Evolutionary conservation across 37 sponge, comb jelly and placozoan genomes (phyloP).

Genomic region (Axinella damicornis): DNA sequence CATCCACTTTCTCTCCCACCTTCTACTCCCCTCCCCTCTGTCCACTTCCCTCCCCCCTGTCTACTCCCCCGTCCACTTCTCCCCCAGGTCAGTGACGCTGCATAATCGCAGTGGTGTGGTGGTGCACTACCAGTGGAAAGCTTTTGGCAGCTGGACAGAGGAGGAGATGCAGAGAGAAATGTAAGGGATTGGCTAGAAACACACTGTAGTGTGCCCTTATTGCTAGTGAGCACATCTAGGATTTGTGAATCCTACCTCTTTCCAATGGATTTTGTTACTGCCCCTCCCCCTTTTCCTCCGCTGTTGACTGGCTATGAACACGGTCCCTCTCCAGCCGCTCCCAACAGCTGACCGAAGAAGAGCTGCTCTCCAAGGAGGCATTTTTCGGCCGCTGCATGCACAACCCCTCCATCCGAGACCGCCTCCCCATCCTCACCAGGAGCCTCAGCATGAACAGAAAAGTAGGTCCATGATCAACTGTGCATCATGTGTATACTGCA

Average conservation of each 20-base stretch:
- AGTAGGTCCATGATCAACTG: too few species aligned
- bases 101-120: slow-evolving; percentile 92
- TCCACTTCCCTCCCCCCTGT: too few species aligned
- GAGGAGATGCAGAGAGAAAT: slow-evolving; percentile 80
- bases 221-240: not conserved
- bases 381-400: slow-evolving; percentile 85
- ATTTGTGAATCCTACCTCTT: too few species aligned
- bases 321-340: slow-evolving; percentile 23
- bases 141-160: slow-evolving; percentile 72
- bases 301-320: too few species aligned
- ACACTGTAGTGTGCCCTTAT: not conserved
- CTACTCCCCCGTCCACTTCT: too few species aligned
- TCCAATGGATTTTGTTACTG: too few species aligned
- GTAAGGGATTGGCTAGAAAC: slow-evolving; percentile 64
- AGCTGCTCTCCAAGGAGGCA: slow-evolving; percentile 81
- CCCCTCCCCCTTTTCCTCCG: too few species aligned
- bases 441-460: slow-evolving; percentile 80
- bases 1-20: not conserved
- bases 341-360: slow-evolving; percentile 73
- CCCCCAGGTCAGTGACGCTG: slow-evolving; percentile 69
- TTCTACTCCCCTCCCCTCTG: too few species aligned
- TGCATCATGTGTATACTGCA: too few species aligned
- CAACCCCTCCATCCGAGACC: slow-evolving; percentile 88
- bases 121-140: slow-evolving; percentile 95
- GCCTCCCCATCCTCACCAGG: slow-evolving; percentile 85